These are phyloP conservation scores for Enteromius paludinosus DNA, from an alignment of 2,797 vertebrate species.

Conservation along the genomic window DNA sequence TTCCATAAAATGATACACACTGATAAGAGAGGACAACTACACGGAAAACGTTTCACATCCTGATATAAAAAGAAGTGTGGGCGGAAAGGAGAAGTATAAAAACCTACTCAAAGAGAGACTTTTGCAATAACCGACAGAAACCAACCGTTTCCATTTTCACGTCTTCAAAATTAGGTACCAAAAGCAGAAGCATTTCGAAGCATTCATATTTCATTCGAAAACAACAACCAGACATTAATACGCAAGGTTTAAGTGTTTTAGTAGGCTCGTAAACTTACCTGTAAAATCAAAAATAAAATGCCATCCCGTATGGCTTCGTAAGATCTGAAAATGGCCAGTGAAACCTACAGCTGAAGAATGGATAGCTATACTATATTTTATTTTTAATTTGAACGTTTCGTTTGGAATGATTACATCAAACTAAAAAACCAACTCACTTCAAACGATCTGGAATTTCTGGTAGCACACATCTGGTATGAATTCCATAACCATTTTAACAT, in stretches of 20 bases:
- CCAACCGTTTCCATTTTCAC: background rate
- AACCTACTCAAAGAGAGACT: background rate
- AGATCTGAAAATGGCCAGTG: background rate
- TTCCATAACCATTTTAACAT: background rate
- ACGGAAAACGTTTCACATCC: background rate
- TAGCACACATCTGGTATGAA: background rate
- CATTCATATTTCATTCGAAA: background rate
- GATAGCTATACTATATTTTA: no score
- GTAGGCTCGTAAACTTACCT: constrained; percentile 1
- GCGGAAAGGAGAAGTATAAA: background rate
- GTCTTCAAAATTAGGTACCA: background rate
- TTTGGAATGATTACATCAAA: no score
- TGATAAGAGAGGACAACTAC: background rate
- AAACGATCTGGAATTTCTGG: no score
- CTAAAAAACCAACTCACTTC: no score
- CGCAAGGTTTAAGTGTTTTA: background rate
- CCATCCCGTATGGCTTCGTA: background rate
- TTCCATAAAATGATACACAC: background rate
- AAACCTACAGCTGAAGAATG: background rate
- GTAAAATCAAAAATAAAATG: background rate
- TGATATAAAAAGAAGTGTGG: background rate
- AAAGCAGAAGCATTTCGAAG: background rate
- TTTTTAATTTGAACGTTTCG: no score
- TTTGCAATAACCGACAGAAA: background rate
- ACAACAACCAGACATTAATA: background rate